Evolutionary conservation across 2,888 invertebrate species (phyloP).

Genomic region (Anthoptus insignis): DNA sequence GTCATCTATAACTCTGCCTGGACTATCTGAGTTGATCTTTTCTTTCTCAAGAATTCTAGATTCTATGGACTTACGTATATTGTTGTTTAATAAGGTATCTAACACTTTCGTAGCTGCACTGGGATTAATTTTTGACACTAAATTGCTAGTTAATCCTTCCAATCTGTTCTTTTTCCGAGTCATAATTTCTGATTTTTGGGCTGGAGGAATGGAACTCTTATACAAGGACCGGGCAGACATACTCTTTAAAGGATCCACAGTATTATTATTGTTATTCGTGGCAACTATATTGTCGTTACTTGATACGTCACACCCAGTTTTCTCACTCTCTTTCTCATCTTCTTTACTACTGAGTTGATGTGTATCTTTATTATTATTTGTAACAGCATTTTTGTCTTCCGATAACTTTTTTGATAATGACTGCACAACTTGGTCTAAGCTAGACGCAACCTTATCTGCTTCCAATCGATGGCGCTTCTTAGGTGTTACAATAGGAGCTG

Average conservation of each 20-base stretch:
- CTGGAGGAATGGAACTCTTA: conserved; percentile 80
- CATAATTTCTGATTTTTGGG: conserved; percentile 86
- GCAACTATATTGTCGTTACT: conserved; percentile 52
- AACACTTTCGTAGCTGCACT: conserved; percentile 84
- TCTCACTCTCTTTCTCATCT: conserved; percentile 61
- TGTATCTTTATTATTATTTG: conserved; percentile 59
- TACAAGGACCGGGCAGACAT: conserved; percentile 82
- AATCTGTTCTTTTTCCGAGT: conserved; percentile 88
- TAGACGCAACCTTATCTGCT: conserved; percentile 80
- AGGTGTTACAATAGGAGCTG: conserved; percentile 88
- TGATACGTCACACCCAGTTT: conserved; percentile 42
- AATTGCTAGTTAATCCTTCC: conserved; percentile 87
- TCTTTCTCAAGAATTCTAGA: conserved; percentile 81
- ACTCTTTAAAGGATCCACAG: conserved; percentile 76
- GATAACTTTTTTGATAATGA: conserved; percentile 81
- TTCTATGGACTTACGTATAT: conserved; percentile 83
- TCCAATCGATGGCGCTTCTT: conserved; percentile 92
- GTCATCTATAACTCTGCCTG: conserved; percentile 65
- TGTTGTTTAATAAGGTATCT: conserved; percentile 81
- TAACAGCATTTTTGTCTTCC: conserved; percentile 68
- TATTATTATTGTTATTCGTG: conserved; percentile 57
- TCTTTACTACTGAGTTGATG: conserved; percentile 69
- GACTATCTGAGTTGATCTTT: conserved; percentile 62
- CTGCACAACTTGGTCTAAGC: conserved; percentile 80
- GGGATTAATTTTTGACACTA: conserved; percentile 88